phyloP scores from a whole-genome alignment of 2,113 vertebrate species.

The Peromyscus polionotus region DNA sequence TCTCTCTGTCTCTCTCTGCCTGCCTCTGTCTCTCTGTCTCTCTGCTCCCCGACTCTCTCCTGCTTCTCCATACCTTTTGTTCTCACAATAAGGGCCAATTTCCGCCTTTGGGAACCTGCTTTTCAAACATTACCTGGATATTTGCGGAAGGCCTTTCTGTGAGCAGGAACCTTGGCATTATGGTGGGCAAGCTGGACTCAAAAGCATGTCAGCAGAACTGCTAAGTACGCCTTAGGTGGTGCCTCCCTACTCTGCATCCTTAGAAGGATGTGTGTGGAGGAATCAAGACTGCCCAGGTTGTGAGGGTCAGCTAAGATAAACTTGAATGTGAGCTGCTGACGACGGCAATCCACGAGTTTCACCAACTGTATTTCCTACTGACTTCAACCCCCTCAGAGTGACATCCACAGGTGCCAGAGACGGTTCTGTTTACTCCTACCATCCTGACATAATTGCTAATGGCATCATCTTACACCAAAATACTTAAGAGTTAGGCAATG shows the following conservation, averaged over 20 bases:
- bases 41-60: no score
- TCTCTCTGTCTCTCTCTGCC: background rate
- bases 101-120: background rate
- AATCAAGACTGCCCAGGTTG: background rate
- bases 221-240: background rate
- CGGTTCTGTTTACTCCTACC: background rate
- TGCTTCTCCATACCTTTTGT: background rate
- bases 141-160: background rate
- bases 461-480: background rate
- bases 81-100: background rate
- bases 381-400: background rate
- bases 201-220: background rate
- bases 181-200: background rate
- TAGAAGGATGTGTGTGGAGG: background rate
- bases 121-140: background rate
- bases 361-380: background rate
- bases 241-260: background rate
- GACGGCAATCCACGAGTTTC: background rate
- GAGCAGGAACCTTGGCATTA: fast-evolving
- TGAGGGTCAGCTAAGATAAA: background rate
- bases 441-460: background rate
- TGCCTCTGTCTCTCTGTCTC: background rate
- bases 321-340: background rate
- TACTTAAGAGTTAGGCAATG: background rate
- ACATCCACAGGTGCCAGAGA: background rate